Base-by-base conservation (phyloP, 1,140 invertebrate genomes). In the Caenorhabditis latens region DNA sequence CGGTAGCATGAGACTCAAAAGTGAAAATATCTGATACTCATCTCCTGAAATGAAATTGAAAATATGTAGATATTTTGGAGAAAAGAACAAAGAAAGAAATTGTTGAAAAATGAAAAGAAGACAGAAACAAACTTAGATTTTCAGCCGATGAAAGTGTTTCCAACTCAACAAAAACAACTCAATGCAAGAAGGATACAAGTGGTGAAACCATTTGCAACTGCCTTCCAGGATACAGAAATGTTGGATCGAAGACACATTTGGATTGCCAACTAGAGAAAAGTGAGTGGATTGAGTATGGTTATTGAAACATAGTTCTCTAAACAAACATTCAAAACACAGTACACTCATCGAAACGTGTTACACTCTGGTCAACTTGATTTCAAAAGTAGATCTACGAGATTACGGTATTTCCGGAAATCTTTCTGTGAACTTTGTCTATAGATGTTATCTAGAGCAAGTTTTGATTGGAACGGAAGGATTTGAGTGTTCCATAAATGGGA, bases 1-100 rank as follows among this genome's bases (percentile, higher is more conserved):
- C 65, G 40, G n/a, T 50, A 48, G 71, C n/a, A 11, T 53, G 71
- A 79, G 71, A 79, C 71, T 79, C n/a, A 79, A 79, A 79, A 79
- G 71, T 24, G 71, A 79, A 79, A 79, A 79, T 79, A 40, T 43
- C n/a, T 79, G 71, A 79, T 79, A 79, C 71, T 50, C 71, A 79
- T 79, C 71, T 79, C 21, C 21, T 9, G 16, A 50, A 71, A 16
- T 67, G 65, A 71, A 71, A 71, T 32, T 46, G 13, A 71, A 4
- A 46, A 71, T 21, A 46, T 19, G 57, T 0, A 58, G 8, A 58
- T 19, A 58, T 19, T n/a, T n/a, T 58, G n/a, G 57, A 40, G 40
- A 65, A 4, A 46, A 71, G 40, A 71, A 19, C 6, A 19, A 71
- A 71, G 1, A 16, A 40, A 19, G 19, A 32, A 19, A 58, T 19